Evolutionary conservation across 2,113 vertebrate genomes (phyloP).

Genomic region (Trinectes maculatus): DNA sequence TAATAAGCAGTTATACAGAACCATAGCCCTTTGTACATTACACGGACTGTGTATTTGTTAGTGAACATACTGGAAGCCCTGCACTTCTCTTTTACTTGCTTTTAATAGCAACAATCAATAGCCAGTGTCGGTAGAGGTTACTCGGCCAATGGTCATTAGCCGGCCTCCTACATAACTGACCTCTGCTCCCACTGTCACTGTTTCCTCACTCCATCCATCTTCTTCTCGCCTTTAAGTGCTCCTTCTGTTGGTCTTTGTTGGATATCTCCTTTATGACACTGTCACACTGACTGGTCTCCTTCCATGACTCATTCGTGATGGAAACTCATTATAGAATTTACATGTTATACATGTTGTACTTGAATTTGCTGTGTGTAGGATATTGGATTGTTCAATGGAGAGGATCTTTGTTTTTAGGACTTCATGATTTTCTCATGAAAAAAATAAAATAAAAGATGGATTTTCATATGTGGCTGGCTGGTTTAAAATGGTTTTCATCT

Average conservation of each 20-base stretch:
- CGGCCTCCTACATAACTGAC: constrained; percentile 32
- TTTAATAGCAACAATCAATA: constrained; percentile 43
- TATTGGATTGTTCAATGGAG: too few species aligned
- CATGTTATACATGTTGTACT: background rate
- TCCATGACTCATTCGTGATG: too few species aligned
- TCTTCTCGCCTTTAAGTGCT: constrained; percentile 8
- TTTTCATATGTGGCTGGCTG: too few species aligned
- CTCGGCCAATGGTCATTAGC: constrained; percentile 45
- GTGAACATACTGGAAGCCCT: background rate
- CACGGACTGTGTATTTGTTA: background rate
- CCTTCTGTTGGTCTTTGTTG: constrained; percentile 1
- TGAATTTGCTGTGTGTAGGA: too few species aligned
- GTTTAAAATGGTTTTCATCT: background rate
- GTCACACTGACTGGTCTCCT: background rate
- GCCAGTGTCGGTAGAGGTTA: constrained; percentile 3
- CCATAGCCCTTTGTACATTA: background rate
- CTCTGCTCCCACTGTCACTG: constrained; percentile 31
- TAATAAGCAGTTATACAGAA: too few species aligned
- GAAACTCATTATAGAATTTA: background rate
- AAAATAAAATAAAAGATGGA: too few species aligned
- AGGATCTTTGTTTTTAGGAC: too few species aligned
- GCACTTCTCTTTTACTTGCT: constrained; percentile 10
- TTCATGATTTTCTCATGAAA: too few species aligned
- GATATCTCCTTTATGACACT: constrained; percentile 2
- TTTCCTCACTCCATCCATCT: constrained; percentile 36